Evolutionary conservation across 2,888 invertebrate species (phyloP), one percentile per base, ranked within the genome.

Genomic region (Caenorhabditis uteleia): DNA sequence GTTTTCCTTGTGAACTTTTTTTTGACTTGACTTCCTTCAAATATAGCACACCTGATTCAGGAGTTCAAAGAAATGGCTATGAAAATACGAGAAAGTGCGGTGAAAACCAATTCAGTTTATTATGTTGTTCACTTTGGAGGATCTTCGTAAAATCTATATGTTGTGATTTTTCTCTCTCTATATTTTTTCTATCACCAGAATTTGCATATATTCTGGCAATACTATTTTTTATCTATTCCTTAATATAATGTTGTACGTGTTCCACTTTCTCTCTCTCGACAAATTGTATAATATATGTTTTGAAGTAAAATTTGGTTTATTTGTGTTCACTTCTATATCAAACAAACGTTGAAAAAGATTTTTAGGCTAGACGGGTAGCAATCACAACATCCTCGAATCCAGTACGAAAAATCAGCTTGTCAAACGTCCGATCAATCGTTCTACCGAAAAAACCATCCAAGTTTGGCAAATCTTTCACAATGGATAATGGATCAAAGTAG

Each of bases 401-500:
- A 29, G 57, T 62, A n/a, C 72, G 81, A 45, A 81, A 81, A 65
- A 82, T 81, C 44, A 79, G 78, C 27, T 68, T 81, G 40, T 76
- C 80, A 23, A 78, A 71, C 58, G 75, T 82, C 53, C 72, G 79
- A 25, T 78, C 82, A 21, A 79, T 80, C 53, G 73, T 72, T 42
- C 61, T 80, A 39, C 72, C 79, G 31, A 64, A 78, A 38, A 60
- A 75, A 45, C 70, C 79, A 43, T 76, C 80, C 3, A 70, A 77
- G 14, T 81, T 81, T 50, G 81, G 81, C 7, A 81, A 81, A 57
- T 77, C 78, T 12, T 57, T 82, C 4, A 81, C 81, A 3, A 70
- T 81, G 68, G 81, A 82, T 56, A 62, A 58, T 21, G 68, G 69
- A 26, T 50, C 64, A 7, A 73, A 73, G 36, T 69, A 45, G 65